These are phyloP conservation scores for Orchestia grillus DNA, from an alignment of 1,140 invertebrate species.

Conservation along the genomic window DNA sequence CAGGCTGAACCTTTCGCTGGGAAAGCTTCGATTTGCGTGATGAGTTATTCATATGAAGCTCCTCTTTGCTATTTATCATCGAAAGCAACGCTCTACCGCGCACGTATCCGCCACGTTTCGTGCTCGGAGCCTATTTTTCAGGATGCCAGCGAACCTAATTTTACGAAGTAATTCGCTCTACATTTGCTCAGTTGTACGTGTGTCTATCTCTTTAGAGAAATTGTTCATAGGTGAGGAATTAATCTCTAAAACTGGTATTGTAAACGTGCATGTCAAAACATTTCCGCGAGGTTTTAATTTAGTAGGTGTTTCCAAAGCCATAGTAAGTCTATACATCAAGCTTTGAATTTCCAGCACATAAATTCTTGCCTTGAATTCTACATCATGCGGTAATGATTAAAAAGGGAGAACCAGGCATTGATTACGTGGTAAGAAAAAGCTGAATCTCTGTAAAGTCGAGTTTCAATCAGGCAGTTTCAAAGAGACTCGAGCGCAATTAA, in stretches of 20 bases:
- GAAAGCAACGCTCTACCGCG: not conserved
- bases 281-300: not conserved
- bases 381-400: too few species aligned
- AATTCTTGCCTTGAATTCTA: too few species aligned
- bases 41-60: not conserved
- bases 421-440: too few species aligned
- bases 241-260: not conserved
- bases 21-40: slow-evolving; percentile 7
- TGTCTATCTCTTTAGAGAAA: not conserved
- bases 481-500: too few species aligned
- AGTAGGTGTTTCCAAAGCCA: too few species aligned
- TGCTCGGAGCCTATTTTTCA: not conserved
- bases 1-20: not conserved
- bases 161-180: not conserved
- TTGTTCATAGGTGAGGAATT: not conserved
- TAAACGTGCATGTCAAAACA: not conserved
- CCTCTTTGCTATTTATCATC: slow-evolving; percentile 1
- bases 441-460: too few species aligned
- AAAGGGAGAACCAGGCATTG: too few species aligned
- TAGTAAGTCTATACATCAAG: too few species aligned
- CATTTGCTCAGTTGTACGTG: not conserved
- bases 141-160: not conserved
- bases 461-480: too few species aligned
- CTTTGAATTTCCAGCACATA: too few species aligned
- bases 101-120: not conserved